A percentile compares a stretch with the other conserved stretches of the same genome.
phyloP scores from a whole-genome alignment of 2,888 invertebrate genomes.

The Branchellion lobata region DNA sequence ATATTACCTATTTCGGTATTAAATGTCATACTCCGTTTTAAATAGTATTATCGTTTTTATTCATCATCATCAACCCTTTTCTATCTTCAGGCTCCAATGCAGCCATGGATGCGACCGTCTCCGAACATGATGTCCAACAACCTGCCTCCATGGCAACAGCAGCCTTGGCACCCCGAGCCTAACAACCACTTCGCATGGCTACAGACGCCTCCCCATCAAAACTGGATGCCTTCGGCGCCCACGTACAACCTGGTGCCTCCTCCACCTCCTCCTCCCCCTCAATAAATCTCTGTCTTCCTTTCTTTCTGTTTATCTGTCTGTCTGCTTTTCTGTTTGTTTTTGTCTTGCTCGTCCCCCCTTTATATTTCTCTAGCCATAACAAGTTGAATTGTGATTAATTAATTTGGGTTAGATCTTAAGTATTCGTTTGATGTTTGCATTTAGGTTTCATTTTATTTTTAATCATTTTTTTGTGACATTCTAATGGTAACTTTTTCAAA shows the following conservation, averaged over 20 bases:
- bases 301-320: no score
- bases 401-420: not conserved
- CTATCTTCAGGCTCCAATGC: not conserved
- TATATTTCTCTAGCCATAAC: not conserved
- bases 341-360: not conserved
- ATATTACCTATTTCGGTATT: no score
- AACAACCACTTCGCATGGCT: not conserved
- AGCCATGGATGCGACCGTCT: constrained; percentile 1
- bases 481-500: no score
- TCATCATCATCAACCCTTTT: no score
- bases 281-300: not conserved
- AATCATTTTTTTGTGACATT: no score
- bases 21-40: no score
- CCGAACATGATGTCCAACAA: not conserved
- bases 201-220: not conserved
- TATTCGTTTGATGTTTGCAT: not conserved
- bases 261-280: constrained; percentile 1
- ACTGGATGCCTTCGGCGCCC: not conserved
- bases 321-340: no score
- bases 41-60: not conserved
- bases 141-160: constrained; percentile 1
- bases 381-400: not conserved
- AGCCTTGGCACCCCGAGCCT: not conserved
- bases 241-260: not conserved
- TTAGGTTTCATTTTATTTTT: no score